Percentiles rank a stretch among this genome's conserved stretches.
phyloP scores from a whole-genome alignment of 2,888 invertebrate genomes.

The Ormyrus rosae region DNA sequence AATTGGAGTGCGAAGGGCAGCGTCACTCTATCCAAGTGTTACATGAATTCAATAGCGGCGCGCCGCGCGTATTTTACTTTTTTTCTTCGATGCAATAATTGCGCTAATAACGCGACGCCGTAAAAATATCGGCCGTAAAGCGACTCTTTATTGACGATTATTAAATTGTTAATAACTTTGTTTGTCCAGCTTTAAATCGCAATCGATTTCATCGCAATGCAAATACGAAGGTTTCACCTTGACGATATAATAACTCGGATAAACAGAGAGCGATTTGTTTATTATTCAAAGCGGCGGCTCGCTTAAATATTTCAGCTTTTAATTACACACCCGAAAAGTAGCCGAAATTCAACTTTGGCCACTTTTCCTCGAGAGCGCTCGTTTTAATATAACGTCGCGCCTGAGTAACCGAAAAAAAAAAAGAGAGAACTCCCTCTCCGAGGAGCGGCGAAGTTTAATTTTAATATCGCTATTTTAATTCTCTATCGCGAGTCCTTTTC shows the following conservation, averaged over 20 bases:
- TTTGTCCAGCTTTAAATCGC: no score
- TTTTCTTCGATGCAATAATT: not conserved
- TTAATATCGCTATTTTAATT: constrained; percentile 41
- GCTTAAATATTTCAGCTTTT: no score
- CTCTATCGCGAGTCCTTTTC: constrained; percentile 13
- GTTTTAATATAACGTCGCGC: not conserved
- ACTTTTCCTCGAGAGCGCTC: not conserved
- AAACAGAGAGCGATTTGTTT: no score
- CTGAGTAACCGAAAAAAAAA: not conserved
- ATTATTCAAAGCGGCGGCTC: no score
- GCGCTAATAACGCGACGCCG: no score
- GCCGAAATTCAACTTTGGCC: not conserved
- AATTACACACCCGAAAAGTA: no score
- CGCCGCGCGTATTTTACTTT: constrained; percentile 52
- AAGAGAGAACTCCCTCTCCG: not conserved
- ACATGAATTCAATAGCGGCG: constrained; percentile 59
- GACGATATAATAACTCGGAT: no score
- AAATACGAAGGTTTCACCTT: no score
- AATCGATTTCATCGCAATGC: no score
- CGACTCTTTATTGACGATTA: no score
- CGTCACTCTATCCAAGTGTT: constrained; percentile 56
- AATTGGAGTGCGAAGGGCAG: constrained; percentile 68
- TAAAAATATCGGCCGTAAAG: no score
- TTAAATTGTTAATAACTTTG: no score
- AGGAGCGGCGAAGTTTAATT: constrained; percentile 5